Evolutionary conservation across 2,797 vertebrate species (phyloP), one percentile per base, ranked within the genome.

Genomic region (Chaenodraco wilsoni): DNA sequence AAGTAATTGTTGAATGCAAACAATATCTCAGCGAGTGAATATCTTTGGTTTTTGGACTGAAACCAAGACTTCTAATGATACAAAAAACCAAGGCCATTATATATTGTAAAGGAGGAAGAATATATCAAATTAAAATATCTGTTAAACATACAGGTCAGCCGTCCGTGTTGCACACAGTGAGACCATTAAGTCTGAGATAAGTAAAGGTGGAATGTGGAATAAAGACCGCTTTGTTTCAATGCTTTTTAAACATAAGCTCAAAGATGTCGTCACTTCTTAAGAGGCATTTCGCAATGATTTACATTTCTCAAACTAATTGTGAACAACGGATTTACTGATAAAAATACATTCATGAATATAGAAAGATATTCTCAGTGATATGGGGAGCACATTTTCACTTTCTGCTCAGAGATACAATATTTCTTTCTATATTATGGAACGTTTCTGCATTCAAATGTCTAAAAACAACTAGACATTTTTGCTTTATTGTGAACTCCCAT

Each of bases 161-260:
- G 0, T 65, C 4, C 11, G 45, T 45, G 44, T 7, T 21, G 15
- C 4, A 65, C 40, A 44, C 10, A 16, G 1, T 15, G 12, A 12
- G 11, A 3, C 13, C 3, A n/a, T 44, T 73, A 49, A 54, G 76
- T n/a, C 58, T 21, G 8, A 31, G 45, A 19, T 46, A 23, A 59
- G 57, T 19, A 48, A 12, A 70, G 9, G 21, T 68, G 80, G 79
- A 79, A 88, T 81, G 83, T 64, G 58, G 37, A 4, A 82, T 55
- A 82, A 70, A 41, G 60, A 72, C 6, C 0, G 49, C 58, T 74
- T 79, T 83, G 79, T 81, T 76, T 69, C 41, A 19, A n/a, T 9
- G 45, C n/a, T 52, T 31, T 62, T 50, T 27, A 13, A 48, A 64
- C 43, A 2, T 78, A 78, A 88, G 65, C 79, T 69, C 57, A 58